Evolutionary conservation across 92 coral and sea anemone genomes (phyloP).

Genomic region (Nematostella vectensis): DNA sequence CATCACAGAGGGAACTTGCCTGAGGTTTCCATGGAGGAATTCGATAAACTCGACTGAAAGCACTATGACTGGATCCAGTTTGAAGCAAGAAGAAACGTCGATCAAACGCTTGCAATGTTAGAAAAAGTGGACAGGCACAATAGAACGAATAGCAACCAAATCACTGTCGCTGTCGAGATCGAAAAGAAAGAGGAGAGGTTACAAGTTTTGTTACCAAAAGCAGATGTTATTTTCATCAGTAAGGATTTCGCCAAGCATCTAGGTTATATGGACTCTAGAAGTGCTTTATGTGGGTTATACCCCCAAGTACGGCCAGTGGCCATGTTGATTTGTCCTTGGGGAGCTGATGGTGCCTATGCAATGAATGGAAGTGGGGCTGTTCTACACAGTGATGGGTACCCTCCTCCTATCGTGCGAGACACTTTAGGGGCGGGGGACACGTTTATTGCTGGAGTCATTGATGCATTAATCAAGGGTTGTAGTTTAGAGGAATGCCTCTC

Average conservation of each 20-base stretch:
- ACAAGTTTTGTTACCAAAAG: slow-evolving; percentile 29
- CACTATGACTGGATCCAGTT: slow-evolving; percentile 75
- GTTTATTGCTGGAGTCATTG: slow-evolving; percentile 74
- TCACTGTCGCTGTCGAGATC: slow-evolving; percentile 65
- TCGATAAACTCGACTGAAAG: slow-evolving; percentile 41
- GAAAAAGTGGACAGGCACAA: slow-evolving; percentile 37
- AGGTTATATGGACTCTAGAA: slow-evolving; percentile 44
- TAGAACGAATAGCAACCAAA: slow-evolving; percentile 14
- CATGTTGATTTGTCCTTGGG: slow-evolving; percentile 71
- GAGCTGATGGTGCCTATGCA: slow-evolving; percentile 71
- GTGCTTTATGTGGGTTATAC: slow-evolving; percentile 43
- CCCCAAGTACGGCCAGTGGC: slow-evolving; percentile 23
- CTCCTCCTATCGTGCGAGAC: slow-evolving; percentile 55
- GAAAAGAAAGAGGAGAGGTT: slow-evolving; percentile 52
- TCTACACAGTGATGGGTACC: slow-evolving; percentile 53
- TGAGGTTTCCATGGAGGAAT: slow-evolving; percentile 46
- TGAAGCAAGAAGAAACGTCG: slow-evolving; percentile 66
- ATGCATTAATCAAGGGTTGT: slow-evolving; percentile 30
- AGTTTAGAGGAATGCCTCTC: slow-evolving; percentile 42
- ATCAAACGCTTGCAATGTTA: slow-evolving; percentile 58
- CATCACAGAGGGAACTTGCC: slow-evolving; percentile 63
- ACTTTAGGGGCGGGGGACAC: slow-evolving; percentile 93
- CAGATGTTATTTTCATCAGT: slow-evolving; percentile 66
- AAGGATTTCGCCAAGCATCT: slow-evolving; percentile 58
- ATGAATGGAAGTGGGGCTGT: slow-evolving; percentile 30